Conservation (phyloP, 2,888 invertebrate genomes). For the Ophion ventricosus region DNA sequence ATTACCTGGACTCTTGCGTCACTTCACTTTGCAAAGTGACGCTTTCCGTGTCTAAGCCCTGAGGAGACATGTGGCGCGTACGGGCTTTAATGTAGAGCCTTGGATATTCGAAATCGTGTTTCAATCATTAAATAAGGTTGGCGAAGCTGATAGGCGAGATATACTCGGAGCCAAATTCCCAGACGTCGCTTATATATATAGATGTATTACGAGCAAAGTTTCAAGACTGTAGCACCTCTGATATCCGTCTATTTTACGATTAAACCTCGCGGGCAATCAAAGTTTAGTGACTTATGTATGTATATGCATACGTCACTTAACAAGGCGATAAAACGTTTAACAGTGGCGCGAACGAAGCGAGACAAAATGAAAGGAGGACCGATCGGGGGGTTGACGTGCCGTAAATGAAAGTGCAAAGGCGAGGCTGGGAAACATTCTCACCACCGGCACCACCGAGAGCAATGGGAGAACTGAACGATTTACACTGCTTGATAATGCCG, state of each 20-base stretch:
- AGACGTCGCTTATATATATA: background rate
- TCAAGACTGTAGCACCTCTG: constrained; percentile 5
- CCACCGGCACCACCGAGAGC: constrained; percentile 4
- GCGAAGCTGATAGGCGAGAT: background rate
- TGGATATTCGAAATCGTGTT: background rate
- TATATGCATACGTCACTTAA: constrained; percentile 9
- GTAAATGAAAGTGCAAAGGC: background rate
- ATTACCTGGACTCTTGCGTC: too few species aligned
- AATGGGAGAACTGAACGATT: constrained; percentile 56
- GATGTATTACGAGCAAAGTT: constrained; percentile 44
- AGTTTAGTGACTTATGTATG: constrained; percentile 36
- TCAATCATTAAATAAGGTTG: constrained; percentile 11
- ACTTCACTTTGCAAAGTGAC: too few species aligned
- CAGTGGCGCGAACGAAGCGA: constrained; percentile 17
- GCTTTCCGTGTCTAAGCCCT: too few species aligned
- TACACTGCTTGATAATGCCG: constrained; percentile 67
- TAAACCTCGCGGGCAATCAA: constrained; percentile 29
- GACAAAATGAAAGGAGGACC: constrained; percentile 1
- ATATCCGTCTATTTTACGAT: constrained; percentile 15
- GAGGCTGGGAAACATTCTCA: constrained; percentile 31
- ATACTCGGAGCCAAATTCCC: constrained; percentile 29
- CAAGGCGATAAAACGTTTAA: constrained; percentile 32
- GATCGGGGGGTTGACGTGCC: background rate
- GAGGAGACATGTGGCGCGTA: too few species aligned
- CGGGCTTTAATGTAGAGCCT: background rate